Conservation (phyloP, 2,797 vertebrate species). For the Notamacropus eugenii region DNA sequence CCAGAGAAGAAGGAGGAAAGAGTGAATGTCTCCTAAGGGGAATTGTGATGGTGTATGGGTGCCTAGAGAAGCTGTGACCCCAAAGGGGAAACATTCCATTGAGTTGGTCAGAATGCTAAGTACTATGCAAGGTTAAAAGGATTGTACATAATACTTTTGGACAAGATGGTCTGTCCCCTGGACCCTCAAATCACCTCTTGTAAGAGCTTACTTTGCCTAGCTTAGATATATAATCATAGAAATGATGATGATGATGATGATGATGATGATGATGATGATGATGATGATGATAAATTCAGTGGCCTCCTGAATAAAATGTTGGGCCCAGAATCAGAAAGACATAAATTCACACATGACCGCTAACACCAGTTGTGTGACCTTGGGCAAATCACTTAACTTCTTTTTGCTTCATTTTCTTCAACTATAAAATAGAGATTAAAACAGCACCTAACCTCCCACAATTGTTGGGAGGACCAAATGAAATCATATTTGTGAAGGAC, state of each 20-base stretch:
- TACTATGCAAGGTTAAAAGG: background rate
- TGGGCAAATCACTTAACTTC: background rate
- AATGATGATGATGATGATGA: no score
- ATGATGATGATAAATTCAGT: background rate
- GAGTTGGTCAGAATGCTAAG: background rate
- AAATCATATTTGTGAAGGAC: background rate
- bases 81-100: background rate
- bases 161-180: background rate
- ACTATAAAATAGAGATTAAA: background rate
- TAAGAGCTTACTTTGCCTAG: background rate
- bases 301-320: background rate
- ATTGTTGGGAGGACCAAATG: background rate
- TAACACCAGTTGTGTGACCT: background rate
- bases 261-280: background rate
- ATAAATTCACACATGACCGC: background rate
- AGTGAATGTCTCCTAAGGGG: background rate
- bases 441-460: background rate
- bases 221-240: background rate
- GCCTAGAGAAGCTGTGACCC: background rate
- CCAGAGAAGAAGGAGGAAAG: background rate
- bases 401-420: background rate
- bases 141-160: background rate
- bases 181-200: background rate
- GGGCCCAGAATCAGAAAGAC: background rate
- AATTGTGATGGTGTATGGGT: background rate